A percentile compares a stretch with the other conserved stretches of the same genome.
These are phyloP conservation scores for Papilio aristodemus DNA, from an alignment of 1,140 invertebrate species.

Conservation along the genomic window DNA sequence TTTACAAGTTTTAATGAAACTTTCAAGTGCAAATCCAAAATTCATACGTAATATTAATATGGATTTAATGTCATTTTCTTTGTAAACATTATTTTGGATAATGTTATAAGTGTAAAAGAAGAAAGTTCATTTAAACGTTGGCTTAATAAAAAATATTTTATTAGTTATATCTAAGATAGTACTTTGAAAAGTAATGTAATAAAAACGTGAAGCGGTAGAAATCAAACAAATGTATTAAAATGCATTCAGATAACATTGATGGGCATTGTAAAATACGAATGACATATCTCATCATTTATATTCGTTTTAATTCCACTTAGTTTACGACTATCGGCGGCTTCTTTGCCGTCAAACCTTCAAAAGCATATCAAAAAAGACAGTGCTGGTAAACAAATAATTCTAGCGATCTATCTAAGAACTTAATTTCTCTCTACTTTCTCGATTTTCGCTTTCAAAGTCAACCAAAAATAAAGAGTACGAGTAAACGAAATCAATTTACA, in stretches of 20 bases:
- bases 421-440: background rate
- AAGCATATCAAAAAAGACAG: background rate
- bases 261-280: constrained; percentile 64
- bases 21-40: too few relatives aligned
- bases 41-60: too few relatives aligned
- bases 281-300: constrained; percentile 51
- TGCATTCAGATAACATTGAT: constrained; percentile 70
- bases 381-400: background rate
- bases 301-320: constrained; percentile 42
- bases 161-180: constrained; percentile 22
- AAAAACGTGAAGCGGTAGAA: constrained; percentile 68
- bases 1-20: too few relatives aligned
- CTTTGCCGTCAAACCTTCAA: constrained; percentile 15
- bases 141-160: background rate
- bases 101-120: too few relatives aligned
- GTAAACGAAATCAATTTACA: constrained; percentile 16
- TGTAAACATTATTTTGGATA: too few relatives aligned
- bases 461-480: constrained; percentile 4
- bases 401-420: background rate
- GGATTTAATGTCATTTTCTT: too few relatives aligned
- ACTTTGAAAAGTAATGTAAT: constrained; percentile 46
- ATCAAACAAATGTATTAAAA: constrained; percentile 60
- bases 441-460: background rate
- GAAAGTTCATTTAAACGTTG: background rate
- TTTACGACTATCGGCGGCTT: constrained; percentile 41